Base-by-base conservation (phyloP, 2,888 invertebrate species). In the Salpingus planirostris region DNA sequence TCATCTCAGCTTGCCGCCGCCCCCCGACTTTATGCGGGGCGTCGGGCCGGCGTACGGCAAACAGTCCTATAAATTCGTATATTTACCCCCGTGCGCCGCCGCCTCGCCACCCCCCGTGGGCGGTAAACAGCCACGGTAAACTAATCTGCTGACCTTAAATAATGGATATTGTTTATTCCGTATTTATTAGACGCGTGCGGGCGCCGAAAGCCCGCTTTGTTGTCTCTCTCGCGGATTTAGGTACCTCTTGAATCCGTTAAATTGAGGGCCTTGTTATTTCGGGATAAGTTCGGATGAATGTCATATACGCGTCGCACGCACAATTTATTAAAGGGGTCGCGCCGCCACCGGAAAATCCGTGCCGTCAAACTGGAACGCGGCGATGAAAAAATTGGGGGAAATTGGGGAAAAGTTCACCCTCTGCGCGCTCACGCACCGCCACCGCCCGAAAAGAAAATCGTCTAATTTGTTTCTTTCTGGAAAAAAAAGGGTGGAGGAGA, bases 161-260 rank as follows among this genome's bases (percentile, higher is more conserved):
- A 58, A 59, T 60, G 55, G 52, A 60, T 56, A 55, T 54, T 56
- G 60, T 60, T 59, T 58, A 52, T 55, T 56, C 46, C 49, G 52
- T 54, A 57, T 58, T 57, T 57, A 57, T 58, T 52, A 43, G 44
- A 45, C 31, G 31, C 31, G 27, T 14, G 23, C 10, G 29, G 26
- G 21, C 13, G 15, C 7, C 10, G 23, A 5, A 23, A 23, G 3
- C n/a, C 14, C 27, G 13, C n/a, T 12, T 24, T 11, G 24, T 11
- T 11, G n/a, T 12, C 2, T 11, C 24, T 8, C 24, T 12, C 24
- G 5, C 18, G 18, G 8, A 8, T 8, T 18, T 18, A 24, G 11
- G 11, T n/a, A 12, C 8, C 12, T 24, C 11, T 24, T 12, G 11
- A n/a, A 5, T 23, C 11, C 11, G 11, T 12, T 12, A 14, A 27